These are phyloP conservation scores for Rhinoderma darwinii DNA, from an alignment of 2,113 vertebrate genomes.

Conservation along the genomic window DNA sequence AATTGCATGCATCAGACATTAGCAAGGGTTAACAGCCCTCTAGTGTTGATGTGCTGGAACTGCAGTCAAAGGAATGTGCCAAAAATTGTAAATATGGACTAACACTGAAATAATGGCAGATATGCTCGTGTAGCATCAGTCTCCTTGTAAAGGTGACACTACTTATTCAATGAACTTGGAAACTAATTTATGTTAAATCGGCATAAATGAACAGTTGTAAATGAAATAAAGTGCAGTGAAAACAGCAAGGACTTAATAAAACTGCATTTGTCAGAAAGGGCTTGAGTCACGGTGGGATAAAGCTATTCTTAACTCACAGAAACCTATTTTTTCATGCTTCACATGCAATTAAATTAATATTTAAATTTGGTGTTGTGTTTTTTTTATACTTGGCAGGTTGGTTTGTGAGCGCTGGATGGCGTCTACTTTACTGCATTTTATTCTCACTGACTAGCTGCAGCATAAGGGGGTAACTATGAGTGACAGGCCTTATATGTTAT, in stretches of 20 bases:
- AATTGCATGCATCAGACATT: not conserved
- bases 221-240: not conserved
- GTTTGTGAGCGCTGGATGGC: not conserved
- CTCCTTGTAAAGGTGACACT: not conserved
- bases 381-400: not conserved
- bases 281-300: not conserved
- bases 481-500: not conserved
- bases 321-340: slow-evolving; percentile 30
- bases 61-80: slow-evolving; percentile 15
- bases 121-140: not conserved
- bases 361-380: not conserved
- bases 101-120: not conserved
- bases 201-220: not conserved
- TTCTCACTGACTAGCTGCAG: not conserved
- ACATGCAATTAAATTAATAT: slow-evolving; percentile 41
- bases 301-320: slow-evolving; percentile 23
- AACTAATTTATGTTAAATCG: not conserved
- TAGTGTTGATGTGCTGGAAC: not conserved
- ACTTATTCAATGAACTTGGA: not conserved
- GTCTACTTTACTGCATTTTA: not conserved
- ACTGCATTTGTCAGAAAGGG: not conserved
- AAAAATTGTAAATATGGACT: not conserved
- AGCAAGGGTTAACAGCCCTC: not conserved
- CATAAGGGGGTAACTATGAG: too few species aligned
- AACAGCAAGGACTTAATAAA: not conserved